Evolutionary conservation across 2,797 vertebrate species (phyloP).

Genomic region (Rachycentron canadum): DNA sequence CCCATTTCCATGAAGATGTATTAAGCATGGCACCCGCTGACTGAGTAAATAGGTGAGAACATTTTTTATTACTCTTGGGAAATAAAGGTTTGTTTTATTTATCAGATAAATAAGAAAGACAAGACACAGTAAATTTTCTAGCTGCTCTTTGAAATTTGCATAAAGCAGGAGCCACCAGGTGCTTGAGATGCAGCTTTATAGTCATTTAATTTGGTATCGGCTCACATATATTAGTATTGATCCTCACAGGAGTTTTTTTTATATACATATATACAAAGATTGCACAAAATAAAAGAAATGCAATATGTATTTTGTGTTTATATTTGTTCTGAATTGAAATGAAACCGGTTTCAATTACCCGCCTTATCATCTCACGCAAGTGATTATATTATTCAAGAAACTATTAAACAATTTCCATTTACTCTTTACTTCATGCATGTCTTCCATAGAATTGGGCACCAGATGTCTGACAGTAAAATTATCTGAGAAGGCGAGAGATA

Average conservation of each 20-base stretch:
- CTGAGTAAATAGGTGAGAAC: conserved; percentile 69
- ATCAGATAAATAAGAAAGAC: conserved; percentile 71
- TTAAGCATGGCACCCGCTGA: conserved; percentile 59
- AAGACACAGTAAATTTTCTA: conserved; percentile 57
- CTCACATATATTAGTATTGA: conserved; percentile 50
- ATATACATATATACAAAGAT: background rate
- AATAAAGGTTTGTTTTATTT: conserved; percentile 73
- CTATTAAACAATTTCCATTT: conserved; percentile 69
- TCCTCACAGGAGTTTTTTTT: conserved; percentile 23
- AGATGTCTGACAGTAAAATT: conserved; percentile 62
- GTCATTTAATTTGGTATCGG: conserved; percentile 35
- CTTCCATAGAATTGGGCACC: conserved; percentile 63
- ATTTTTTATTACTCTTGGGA: conserved; percentile 62
- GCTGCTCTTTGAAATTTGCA: conserved; percentile 58
- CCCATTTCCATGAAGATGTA: conserved; percentile 51
- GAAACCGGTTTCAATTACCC: conserved; percentile 40
- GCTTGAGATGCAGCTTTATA: conserved; percentile 37
- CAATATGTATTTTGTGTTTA: conserved; percentile 34
- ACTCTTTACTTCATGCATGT: conserved; percentile 66
- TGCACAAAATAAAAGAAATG: conserved; percentile 34
- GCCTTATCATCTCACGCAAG: conserved; percentile 38
- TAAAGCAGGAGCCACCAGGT: conserved; percentile 27
- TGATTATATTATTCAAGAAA: conserved; percentile 66
- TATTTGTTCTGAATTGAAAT: conserved; percentile 45
- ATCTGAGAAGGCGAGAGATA: conserved; percentile 59